These are phyloP conservation scores for Patiria pectinifera DNA, from an alignment of 53 echinoderm and acorn worm species.

Conservation along the genomic window DNA sequence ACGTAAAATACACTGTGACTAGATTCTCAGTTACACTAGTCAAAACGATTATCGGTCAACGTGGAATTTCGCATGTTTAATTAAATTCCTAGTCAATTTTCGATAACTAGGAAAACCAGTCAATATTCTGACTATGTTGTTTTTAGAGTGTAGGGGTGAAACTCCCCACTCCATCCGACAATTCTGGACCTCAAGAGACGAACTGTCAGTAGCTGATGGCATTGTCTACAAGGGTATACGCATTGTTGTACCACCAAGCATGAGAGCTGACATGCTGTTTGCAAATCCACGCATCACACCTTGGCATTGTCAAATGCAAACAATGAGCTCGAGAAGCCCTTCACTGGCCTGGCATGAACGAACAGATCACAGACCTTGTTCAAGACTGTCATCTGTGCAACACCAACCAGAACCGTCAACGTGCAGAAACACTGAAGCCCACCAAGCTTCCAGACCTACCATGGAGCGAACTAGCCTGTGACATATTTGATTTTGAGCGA, in stretches of 20 bases:
- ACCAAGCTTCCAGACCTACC: conserved; percentile 48
- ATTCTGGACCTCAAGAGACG: too few relatives aligned
- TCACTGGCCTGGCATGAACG: conserved; percentile 66
- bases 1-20: too few relatives aligned
- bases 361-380: conserved; percentile 29
- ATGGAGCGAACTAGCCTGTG: conserved; percentile 40
- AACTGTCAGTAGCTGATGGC: too few relatives aligned
- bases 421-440: conserved; percentile 23
- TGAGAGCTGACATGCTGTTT: conserved; percentile 59
- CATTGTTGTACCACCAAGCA: conserved; percentile 72
- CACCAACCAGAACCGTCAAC: conserved; percentile 49
- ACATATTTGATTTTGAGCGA: conserved; percentile 51
- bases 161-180: too few relatives aligned
- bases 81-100: too few relatives aligned
- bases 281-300: conserved; percentile 57
- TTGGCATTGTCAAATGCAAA: conserved; percentile 71
- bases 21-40: too few relatives aligned
- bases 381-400: conserved; percentile 52
- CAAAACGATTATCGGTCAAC: too few relatives aligned
- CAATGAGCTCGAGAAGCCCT: conserved; percentile 65
- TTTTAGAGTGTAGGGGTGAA: too few relatives aligned
- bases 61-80: too few relatives aligned
- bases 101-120: too few relatives aligned
- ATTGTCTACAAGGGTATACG: too few relatives aligned
- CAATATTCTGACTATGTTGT: too few relatives aligned